These are phyloP conservation scores for Ophonus ardosiacus DNA, from an alignment of 2,888 invertebrate species.

Conservation along the genomic window DNA sequence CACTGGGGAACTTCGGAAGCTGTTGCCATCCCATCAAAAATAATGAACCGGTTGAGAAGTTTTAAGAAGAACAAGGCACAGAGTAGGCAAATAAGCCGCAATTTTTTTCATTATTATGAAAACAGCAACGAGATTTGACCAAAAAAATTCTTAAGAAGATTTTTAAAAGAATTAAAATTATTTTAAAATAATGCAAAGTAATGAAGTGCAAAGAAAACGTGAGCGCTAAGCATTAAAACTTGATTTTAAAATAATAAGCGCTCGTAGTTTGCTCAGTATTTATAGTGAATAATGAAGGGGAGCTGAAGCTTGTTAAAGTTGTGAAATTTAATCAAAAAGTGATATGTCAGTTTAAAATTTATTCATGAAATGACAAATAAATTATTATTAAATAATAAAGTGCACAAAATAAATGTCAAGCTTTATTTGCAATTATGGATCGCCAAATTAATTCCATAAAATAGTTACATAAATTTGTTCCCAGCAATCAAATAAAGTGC, in stretches of 20 bases:
- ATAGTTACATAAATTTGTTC: background rate
- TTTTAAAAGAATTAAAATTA: background rate
- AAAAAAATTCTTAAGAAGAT: background rate
- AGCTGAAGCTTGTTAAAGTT: background rate
- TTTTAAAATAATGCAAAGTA: background rate
- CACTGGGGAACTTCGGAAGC: background rate
- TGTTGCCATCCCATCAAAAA: background rate
- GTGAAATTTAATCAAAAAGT: background rate
- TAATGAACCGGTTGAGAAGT: constrained; percentile 6
- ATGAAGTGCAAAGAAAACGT: background rate
- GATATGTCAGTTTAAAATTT: background rate
- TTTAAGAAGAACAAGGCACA: background rate
- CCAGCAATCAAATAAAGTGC: background rate
- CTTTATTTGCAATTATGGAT: background rate
- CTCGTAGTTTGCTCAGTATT: background rate
- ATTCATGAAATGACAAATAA: background rate
- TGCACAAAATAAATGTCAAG: background rate
- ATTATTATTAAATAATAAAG: background rate
- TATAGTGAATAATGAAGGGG: background rate
- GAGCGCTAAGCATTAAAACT: too few relatives aligned
- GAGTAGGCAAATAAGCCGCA: constrained; percentile 21
- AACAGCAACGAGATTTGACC: background rate
- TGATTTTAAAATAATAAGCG: background rate
- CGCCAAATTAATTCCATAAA: background rate
- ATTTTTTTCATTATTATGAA: constrained; percentile 11